Base-by-base conservation (phyloP, 2,888 invertebrate genomes). In the Agrypnus murinus region DNA sequence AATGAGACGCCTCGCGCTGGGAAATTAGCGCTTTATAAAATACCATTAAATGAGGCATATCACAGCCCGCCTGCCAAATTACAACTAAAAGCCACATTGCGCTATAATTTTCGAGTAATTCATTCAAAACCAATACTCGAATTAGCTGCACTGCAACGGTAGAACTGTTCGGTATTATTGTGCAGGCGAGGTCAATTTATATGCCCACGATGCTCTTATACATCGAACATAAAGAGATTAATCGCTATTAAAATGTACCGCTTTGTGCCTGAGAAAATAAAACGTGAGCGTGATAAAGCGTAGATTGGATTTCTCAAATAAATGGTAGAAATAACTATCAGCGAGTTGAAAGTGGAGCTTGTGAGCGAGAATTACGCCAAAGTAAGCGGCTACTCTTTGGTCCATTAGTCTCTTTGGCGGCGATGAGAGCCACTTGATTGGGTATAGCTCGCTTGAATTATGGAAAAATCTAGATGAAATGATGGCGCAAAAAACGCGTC, bases 341-440 rank as follows among this genome's bases (percentile, higher is more conserved):
- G 74, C 62, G 75, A 68, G 73, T 62, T 74, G 69, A 55, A 57
- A 69, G 65, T 60, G 68, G 70, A 48, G 53, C 66, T 66, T 58
- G 62, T 46, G 66, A 72, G 70, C 65, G 71, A 64, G 71, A 72
- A 72, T 75, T 72, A 73, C 74, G 65, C 66, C 66, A 73, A 74
- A 74, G 68, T 65, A 67, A 74, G 74, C 74, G 78, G 74, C 78
- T 71, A 79, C 79, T 81, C 81, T 82, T 83, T 82, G 81, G 80
- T 80, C 82, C 83, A 83, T 83, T 83, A 82, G 81, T 74, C 80
- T 77, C 78, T 79, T 79, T 71, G 72, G 72, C 74, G 79, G 72
- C 77, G 77, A 78, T 76, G 78, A 77, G 74, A 71, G 74, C 74
- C 67, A 75, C 75, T 76, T 81, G 81, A 81, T 81, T 79, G 79